Evolutionary conservation across 1,140 invertebrate genomes (phyloP).

Genomic region (Choristoneura fumiferana): DNA sequence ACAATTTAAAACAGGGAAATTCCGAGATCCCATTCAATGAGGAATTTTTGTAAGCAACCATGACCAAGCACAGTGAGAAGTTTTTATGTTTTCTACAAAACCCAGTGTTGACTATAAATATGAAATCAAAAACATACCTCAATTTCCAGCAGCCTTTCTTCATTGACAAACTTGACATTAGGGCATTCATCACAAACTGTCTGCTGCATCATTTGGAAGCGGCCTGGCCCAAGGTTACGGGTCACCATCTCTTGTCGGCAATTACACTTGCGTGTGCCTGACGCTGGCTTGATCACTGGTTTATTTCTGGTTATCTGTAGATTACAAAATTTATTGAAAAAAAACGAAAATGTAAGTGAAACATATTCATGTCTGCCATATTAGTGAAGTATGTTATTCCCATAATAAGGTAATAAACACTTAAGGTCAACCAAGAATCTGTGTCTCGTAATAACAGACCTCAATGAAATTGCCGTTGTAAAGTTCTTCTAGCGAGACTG

Average conservation of each 20-base stretch:
- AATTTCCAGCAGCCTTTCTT: conserved; percentile 95
- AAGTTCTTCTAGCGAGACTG: conserved; percentile 97
- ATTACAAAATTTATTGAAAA: conserved; percentile 21
- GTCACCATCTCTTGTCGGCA: conserved; percentile 99
- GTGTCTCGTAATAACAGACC: conserved; percentile 78
- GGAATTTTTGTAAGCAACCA: too few species aligned
- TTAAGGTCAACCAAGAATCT: too few species aligned
- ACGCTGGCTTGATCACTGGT: conserved; percentile 94
- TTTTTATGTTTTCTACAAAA: too few species aligned
- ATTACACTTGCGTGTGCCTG: conserved; percentile 98
- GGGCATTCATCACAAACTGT: conserved; percentile 99
- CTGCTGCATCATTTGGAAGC: conserved; percentile 99
- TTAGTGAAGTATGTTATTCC: too few species aligned
- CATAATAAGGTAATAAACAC: too few species aligned
- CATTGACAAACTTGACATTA: conserved; percentile 97
- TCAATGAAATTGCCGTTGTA: conserved; percentile 99
- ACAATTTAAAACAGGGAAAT: too few species aligned
- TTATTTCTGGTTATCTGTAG: conserved; percentile 95
- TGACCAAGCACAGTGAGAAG: too few species aligned
- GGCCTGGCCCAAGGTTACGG: conserved; percentile 95
- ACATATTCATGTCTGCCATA: too few species aligned
- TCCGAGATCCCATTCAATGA: too few species aligned
- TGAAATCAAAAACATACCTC: conserved; percentile 78
- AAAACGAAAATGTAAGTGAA: too few species aligned
- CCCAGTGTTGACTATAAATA: background rate